Evolutionary conservation across 1,140 invertebrate genomes (phyloP).

Genomic region (Saccostrea echinata): DNA sequence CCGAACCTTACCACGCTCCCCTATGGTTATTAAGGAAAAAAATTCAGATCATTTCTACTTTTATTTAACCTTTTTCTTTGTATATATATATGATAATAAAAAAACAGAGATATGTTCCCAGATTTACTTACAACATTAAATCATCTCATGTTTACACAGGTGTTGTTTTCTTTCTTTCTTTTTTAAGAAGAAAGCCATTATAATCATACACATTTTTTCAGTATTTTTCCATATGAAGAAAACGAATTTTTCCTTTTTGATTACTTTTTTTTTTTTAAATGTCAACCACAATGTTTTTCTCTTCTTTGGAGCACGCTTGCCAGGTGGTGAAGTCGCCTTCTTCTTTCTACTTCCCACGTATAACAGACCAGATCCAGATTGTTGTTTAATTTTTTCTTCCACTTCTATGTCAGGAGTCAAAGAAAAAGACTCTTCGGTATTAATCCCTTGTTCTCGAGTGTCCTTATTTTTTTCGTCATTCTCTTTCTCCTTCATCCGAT

Average conservation of each 20-base stretch:
- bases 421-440: background rate
- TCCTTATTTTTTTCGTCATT: background rate
- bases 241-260: background rate
- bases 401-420: too few relatives aligned
- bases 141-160: background rate
- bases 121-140: background rate
- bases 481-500: background rate
- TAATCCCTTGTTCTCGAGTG: background rate
- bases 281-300: background rate
- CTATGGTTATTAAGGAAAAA: conserved; percentile 11
- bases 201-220: background rate
- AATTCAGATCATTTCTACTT: too few relatives aligned
- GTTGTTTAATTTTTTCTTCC: background rate
- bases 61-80: too few relatives aligned
- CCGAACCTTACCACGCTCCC: background rate
- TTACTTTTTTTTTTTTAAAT: background rate
- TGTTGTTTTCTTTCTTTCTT: background rate
- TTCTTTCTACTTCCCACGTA: background rate
- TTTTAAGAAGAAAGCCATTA: background rate
- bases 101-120: too few relatives aligned
- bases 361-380: background rate
- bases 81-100: too few relatives aligned
- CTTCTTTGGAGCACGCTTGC: background rate
- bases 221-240: background rate
- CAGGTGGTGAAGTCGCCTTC: background rate